These are phyloP conservation scores for Phaedon cochleariae DNA, from an alignment of 2,888 invertebrate species.

Conservation along the genomic window DNA sequence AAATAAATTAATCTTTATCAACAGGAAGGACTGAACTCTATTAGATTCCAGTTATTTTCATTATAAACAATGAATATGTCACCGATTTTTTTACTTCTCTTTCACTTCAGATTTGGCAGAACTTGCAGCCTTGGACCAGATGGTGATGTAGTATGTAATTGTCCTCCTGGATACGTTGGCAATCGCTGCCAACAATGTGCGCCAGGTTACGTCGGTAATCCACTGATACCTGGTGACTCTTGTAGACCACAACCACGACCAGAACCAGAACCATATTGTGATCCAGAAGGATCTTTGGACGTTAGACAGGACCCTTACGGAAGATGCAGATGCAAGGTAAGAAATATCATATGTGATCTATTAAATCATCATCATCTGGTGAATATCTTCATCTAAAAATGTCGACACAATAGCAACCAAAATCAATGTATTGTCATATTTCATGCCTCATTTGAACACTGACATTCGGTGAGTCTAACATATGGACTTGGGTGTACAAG, in stretches of 20 bases:
- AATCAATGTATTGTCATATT: conserved; percentile 5
- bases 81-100: neutral
- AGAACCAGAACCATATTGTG: conserved; percentile 65
- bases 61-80: neutral
- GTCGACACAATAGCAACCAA: too few relatives aligned
- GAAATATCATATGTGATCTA: conserved; percentile 1
- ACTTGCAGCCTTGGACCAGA: conserved; percentile 80
- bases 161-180: conserved; percentile 81
- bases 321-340: conserved; percentile 78
- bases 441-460: conserved; percentile 10
- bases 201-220: conserved; percentile 83
- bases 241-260: conserved; percentile 67
- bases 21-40: too few relatives aligned
- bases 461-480: conserved; percentile 12
- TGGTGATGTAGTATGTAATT: conserved; percentile 81
- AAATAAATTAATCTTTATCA: neutral
- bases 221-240: conserved; percentile 76
- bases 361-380: too few relatives aligned
- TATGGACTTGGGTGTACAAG: neutral
- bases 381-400: too few relatives aligned
- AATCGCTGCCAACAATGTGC: conserved; percentile 82
- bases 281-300: conserved; percentile 76
- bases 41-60: too few relatives aligned
- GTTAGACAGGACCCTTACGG: conserved; percentile 62
- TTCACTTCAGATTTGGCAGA: conserved; percentile 72